Evolutionary conservation across 1,140 invertebrate species (phyloP), one percentile per base, ranked within the genome.

Genomic region (Heliothis subflexa): DNA sequence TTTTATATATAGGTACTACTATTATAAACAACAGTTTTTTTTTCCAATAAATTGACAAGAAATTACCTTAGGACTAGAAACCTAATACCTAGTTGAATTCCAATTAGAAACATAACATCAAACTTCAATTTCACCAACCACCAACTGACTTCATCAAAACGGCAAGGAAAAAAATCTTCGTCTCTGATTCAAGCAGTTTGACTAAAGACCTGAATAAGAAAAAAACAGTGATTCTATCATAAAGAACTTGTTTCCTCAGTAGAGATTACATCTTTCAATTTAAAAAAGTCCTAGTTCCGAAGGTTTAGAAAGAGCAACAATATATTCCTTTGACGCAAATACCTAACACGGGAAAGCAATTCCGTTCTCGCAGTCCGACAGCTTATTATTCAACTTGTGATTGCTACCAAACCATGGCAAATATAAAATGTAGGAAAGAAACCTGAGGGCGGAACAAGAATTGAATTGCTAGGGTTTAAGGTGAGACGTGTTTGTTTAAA

Each of bases 241-340:
- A 68, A 68, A 68, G 47, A 50, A 49, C 47, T 50, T 18, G 40
- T 25, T 18, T 45, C 4, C 40, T 49, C 47, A 68, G 33, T 54
- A 73, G 61, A 85, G 86, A 88, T 88, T 82, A 84, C 78, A 88
- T 89, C 85, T 83, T 87, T 86, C 83, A 78, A 89, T 87, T 82
- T 88, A 78, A 84, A 84, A 89, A 84, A 80, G 85, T 86, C 80
- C 79, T 40, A 76, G 68, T 66, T 76, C 28, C 9, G 55, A 57
- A 77, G 74, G 74, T 77, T 76, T 49, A 68, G 61, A 54, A 57
- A 55, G 74, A 68, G 61, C 61, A 77, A 77, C 61, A 61, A 72
- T 78, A 64, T 62, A 50, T 71, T 71, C 52, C 57, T 61, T 78
- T 50, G 52, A 71, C 16, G 4, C 62, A 25, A 55, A 72, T 72